Percentiles rank a stretch among this genome's conserved stretches.
Conservation (phyloP, 2,797 vertebrate species). For the Cynopterus sphinx region DNA sequence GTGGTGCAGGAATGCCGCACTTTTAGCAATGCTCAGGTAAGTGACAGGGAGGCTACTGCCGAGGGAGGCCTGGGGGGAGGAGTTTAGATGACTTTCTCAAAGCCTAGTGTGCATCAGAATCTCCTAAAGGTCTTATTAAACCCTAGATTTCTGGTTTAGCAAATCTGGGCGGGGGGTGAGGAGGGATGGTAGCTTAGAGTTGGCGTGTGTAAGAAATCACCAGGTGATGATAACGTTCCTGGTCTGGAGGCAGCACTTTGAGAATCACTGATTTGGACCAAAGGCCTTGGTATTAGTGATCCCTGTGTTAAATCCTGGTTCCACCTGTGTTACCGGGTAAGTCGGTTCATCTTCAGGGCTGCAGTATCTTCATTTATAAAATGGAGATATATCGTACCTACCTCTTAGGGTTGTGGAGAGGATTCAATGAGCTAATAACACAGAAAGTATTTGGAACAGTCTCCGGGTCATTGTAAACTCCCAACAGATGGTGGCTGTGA, state of each 20-base stretch:
- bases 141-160: neutral
- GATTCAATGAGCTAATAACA: neutral
- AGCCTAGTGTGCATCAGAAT: neutral
- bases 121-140: neutral
- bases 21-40: neutral
- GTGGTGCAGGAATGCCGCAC: rapidly evolving
- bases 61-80: neutral
- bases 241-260: neutral
- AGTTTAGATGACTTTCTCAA: neutral
- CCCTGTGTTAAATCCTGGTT: neutral
- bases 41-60: neutral
- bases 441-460: neutral
- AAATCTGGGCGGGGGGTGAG: neutral
- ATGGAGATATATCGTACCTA: neutral
- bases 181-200: neutral
- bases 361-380: neutral
- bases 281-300: neutral
- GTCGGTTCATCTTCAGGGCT: neutral
- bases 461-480: neutral
- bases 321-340: neutral
- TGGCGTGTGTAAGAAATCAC: neutral
- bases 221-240: neutral
- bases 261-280: neutral
- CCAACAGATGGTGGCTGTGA: neutral
- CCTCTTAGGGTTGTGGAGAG: neutral